Evolutionary conservation across 2,113 vertebrate genomes (phyloP), one percentile per base, ranked within the genome.

Genomic region (Plestiodon gilberti): DNA sequence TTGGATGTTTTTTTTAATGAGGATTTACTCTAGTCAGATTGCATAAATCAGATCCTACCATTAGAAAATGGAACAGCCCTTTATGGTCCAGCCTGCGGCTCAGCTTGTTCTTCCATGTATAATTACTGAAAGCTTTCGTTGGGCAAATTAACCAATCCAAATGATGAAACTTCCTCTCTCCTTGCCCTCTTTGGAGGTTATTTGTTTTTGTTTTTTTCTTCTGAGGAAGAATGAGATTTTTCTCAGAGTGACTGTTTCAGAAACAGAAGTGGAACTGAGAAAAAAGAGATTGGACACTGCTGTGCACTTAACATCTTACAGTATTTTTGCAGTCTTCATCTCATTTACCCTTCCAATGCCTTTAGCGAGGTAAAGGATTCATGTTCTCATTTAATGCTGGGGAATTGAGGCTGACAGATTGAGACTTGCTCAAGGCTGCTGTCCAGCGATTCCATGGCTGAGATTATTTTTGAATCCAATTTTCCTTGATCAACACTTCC

Each of bases 81-180:
- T 93, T 83, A 69, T 35, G 65, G 40, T 78, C 74, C 55, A 91
- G 69, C 30, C 76, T 62, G 67, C 7, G 83, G 81, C 0, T 55
- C 77, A 89, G 59, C 28, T 86, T 86, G 25, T 80, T 91, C 88
- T 95, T 91, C 83, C 61, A 84, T 90, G 90, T 81, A 77, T 87
- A 38, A 83, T 86, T 87, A 85, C 70, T 73, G 35, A 90, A 65
- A 91, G 10, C 15, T 93, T 38, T 11, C 84, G 1, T 0, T 80
- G 35, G 35, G 67, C 55, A 62, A 30, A 38, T 85, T 65, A 85
- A 22, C 7, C 25, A 69, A 84, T 3, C 48, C 83, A 89, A 88
- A 62, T 28, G 0, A 88, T 74, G 30, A 90, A 92, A 64, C 2
- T 4, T 89, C 86, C n/a, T 86, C 25, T 20, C 77, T 40, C 3